Base-by-base conservation (phyloP, 1,140 invertebrate species). In the Maniola jurtina region DNA sequence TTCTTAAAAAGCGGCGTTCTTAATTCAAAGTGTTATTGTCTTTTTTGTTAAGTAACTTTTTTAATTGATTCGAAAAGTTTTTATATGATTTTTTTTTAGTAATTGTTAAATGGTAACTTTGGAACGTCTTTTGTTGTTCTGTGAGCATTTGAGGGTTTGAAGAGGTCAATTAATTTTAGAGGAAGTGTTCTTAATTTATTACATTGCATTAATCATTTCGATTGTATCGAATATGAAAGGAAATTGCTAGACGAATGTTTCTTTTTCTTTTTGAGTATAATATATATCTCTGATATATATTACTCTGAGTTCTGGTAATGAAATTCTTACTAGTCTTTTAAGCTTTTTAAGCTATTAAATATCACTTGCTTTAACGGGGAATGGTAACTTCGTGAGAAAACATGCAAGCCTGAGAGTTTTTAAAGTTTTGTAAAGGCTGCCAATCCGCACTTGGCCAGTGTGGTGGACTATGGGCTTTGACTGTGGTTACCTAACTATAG, bases 81-180 rank as follows among this genome's bases (percentile, higher is more conserved):
- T 55, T 34, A 34, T 34, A 34, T 55, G 7, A 6, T 55, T 55
- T 8, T 45, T 45, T 45, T 11, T 45, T 45, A n/a, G 6, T 45
- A 45, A 45, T 45, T 45, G 13, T 45, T 6, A 55, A 55, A 7
- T 25, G 33, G 52, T 34, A 55, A 55, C 52, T 55, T 55, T 25
- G 0, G 15, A 50, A 45, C 13, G 42, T 2, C 48, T 50, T 50
- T 50, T 50, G 48, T 55, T 55, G 33, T 55, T 55, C 33, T 34
- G 13, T 34, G 42, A 45, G 11, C 42, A 45, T 55, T 55, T 50
- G 52, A 13, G 33, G 52, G 52, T 55, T 55, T 13, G 52, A 55
- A 34, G 33, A 25, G 52, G 52, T 55, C 52, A 55, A 55, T 55
- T 55, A 55, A 55, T 55, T 55, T 16, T 55, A 7, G n/a, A 25